Evolutionary conservation across 2,797 vertebrate genomes (phyloP).

Genomic region (Sternarchorhynchus goeldii): DNA sequence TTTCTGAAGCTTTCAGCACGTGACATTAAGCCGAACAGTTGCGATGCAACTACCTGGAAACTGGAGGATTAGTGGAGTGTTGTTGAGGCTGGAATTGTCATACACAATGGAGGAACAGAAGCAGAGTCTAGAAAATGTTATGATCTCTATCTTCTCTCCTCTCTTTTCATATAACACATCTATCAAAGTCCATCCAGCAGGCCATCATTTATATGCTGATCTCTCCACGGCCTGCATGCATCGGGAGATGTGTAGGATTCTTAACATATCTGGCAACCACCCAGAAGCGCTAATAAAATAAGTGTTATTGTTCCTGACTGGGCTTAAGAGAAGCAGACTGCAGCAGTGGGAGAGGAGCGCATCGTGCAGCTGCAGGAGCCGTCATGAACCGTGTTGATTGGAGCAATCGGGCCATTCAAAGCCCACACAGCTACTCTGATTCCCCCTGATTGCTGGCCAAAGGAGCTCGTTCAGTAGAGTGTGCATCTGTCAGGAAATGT

Average conservation of each 20-base stretch:
- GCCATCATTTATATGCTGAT: slow-evolving; percentile 48
- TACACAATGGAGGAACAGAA: slow-evolving; percentile 65
- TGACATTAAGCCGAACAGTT: slow-evolving; percentile 69
- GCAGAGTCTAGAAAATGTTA: slow-evolving; percentile 61
- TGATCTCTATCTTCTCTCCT: slow-evolving; percentile 44
- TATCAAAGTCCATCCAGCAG: slow-evolving; percentile 18
- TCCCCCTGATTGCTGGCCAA: slow-evolving; percentile 77
- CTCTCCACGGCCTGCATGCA: slow-evolving; percentile 44
- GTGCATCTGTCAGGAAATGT: slow-evolving; percentile 76
- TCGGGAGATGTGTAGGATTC: slow-evolving; percentile 58
- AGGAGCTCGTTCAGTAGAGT: slow-evolving; percentile 72
- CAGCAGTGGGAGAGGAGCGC: slow-evolving; percentile 10
- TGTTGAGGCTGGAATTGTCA: slow-evolving; percentile 73
- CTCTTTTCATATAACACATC: not conserved
- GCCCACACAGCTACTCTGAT: slow-evolving; percentile 79
- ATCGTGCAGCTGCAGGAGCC: slow-evolving; percentile 53
- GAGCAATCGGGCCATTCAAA: slow-evolving; percentile 72
- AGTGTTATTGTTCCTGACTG: slow-evolving; percentile 75
- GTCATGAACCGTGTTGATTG: slow-evolving; percentile 79
- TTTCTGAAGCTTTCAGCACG: slow-evolving; percentile 64
- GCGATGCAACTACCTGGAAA: slow-evolving; percentile 69
- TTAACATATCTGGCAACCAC: slow-evolving; percentile 61
- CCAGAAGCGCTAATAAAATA: slow-evolving; percentile 70
- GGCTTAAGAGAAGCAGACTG: slow-evolving; percentile 57
- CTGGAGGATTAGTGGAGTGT: slow-evolving; percentile 68